These are phyloP conservation scores for Synaphobranchus kaupii DNA, from an alignment of 2,797 vertebrate species.

Conservation along the genomic window DNA sequence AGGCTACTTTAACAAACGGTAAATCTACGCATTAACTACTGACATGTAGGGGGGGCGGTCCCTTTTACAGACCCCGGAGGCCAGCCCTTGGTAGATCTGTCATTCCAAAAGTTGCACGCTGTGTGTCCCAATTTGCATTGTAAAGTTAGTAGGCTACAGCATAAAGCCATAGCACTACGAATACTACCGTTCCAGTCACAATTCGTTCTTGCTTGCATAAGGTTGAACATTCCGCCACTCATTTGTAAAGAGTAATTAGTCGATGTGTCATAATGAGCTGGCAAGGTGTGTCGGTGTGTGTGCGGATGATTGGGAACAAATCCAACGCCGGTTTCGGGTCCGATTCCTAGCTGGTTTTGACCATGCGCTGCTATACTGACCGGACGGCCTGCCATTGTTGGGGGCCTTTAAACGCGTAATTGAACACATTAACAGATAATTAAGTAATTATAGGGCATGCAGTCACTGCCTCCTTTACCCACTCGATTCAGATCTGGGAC, in stretches of 20 bases:
- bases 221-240: not conserved
- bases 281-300: constrained; percentile 10
- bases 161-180: not conserved
- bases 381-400: not conserved
- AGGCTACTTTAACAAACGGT: not conserved
- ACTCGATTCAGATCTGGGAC: not conserved
- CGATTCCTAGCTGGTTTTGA: not conserved
- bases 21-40: not conserved
- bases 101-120: not conserved
- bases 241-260: not conserved
- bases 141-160: not conserved
- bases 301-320: constrained; percentile 7
- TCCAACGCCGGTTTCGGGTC: not conserved
- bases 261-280: not conserved
- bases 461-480: constrained; percentile 5
- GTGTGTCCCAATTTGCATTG: not conserved
- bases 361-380: not conserved
- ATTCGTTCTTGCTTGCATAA: not conserved
- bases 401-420: constrained; percentile 32
- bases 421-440: constrained; percentile 38
- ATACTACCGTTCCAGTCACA: not conserved
- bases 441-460: constrained; percentile 2
- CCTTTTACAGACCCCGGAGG: not conserved
- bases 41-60: not conserved
- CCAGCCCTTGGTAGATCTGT: not conserved